Evolutionary conservation across 2,113 vertebrate genomes (phyloP).

Genomic region (Neodontobutis hainanensis): DNA sequence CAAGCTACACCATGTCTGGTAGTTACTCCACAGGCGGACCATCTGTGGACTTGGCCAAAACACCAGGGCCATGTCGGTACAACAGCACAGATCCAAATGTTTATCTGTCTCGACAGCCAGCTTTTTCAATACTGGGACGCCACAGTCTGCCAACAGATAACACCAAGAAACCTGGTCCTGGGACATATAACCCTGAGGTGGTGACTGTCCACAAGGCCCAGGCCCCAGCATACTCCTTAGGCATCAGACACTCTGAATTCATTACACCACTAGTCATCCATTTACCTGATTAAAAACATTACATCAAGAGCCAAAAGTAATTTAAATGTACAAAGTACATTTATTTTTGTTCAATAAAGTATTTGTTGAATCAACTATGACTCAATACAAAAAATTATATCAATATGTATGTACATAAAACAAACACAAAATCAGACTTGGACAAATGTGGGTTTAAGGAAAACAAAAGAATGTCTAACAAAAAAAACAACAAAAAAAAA

Average conservation of each 20-base stretch:
- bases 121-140: conserved; percentile 85
- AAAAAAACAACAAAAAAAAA: too few species aligned
- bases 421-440: conserved; percentile 20
- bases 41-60: conserved; percentile 78
- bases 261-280: conserved; percentile 73
- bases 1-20: conserved; percentile 79
- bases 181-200: conserved; percentile 82
- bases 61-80: conserved; percentile 83
- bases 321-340: conserved; percentile 18
- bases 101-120: conserved; percentile 76
- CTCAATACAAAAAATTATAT: conserved; percentile 29
- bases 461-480: conserved; percentile 21
- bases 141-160: conserved; percentile 42
- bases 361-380: conserved; percentile 25
- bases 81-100: conserved; percentile 78
- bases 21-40: conserved; percentile 62
- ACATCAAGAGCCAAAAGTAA: background rate
- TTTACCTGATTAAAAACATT: conserved; percentile 57
- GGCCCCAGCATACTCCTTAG: conserved; percentile 83
- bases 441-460: conserved; percentile 9
- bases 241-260: conserved; percentile 81
- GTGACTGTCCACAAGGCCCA: conserved; percentile 73
- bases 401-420: conserved; percentile 47
- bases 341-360: conserved; percentile 58
- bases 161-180: conserved; percentile 80